Evolutionary conservation across 2,797 vertebrate genomes (phyloP).

Genomic region (Apogon talboti): DNA sequence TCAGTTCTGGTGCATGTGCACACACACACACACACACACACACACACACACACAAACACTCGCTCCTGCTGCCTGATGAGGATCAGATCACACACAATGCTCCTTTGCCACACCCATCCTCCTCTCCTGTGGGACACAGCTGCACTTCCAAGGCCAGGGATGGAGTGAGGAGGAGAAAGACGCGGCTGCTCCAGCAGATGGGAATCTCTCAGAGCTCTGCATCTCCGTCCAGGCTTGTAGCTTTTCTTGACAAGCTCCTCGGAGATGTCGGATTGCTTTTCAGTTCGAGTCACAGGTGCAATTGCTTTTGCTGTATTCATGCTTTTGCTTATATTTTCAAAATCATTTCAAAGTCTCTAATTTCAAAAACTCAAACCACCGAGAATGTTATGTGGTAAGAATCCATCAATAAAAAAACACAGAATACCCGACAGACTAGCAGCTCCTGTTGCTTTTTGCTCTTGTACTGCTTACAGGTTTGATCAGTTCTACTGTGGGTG

Average conservation of each 20-base stretch:
- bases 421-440: constrained; percentile 1
- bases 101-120: constrained; percentile 77
- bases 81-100: constrained; percentile 63
- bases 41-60: constrained; percentile 39
- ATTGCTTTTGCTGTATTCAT: not conserved
- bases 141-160: constrained; percentile 76
- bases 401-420: constrained; percentile 11
- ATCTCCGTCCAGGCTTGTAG: constrained; percentile 24
- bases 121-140: constrained; percentile 71
- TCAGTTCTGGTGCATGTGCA: constrained; percentile 72
- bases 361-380: constrained; percentile 7
- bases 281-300: constrained; percentile 14
- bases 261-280: constrained; percentile 20
- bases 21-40: constrained; percentile 40
- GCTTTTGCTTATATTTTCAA: constrained; percentile 1
- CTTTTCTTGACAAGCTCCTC: constrained; percentile 17
- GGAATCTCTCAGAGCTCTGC: constrained; percentile 34
- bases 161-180: constrained; percentile 47
- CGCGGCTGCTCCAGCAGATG: constrained; percentile 37
- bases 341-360: constrained; percentile 12
- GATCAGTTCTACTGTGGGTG: constrained; percentile 11
- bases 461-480: constrained; percentile 5
- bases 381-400: not conserved
- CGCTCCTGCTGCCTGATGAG: constrained; percentile 49
- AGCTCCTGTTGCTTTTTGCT: constrained; percentile 6